A percentile compares a stretch with the other conserved stretches of the same genome.
phyloP scores from a whole-genome alignment of 1,140 invertebrate species.

The Platyura marginata region DNA sequence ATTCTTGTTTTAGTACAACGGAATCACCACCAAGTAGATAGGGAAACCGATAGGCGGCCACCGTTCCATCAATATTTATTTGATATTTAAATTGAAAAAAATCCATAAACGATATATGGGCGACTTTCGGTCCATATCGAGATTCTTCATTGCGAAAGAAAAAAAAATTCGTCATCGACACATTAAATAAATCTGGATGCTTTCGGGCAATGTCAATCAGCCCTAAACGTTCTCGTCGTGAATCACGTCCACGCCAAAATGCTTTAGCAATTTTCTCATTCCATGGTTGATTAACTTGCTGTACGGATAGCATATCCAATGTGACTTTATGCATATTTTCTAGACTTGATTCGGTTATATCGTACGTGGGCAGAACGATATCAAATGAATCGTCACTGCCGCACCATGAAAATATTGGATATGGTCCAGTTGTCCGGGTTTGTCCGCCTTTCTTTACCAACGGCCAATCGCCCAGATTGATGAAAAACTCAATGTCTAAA shows the following conservation, averaged over 20 bases:
- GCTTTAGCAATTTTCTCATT: constrained; percentile 50
- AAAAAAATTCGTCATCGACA: constrained; percentile 89
- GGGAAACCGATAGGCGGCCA: constrained; percentile 87
- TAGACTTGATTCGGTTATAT: constrained; percentile 78
- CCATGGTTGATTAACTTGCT: constrained; percentile 44
- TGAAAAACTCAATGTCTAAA: constrained; percentile 81
- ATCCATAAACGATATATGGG: constrained; percentile 79
- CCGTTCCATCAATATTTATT: constrained; percentile 87
- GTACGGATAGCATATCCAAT: constrained; percentile 76
- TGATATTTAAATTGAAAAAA: constrained; percentile 96
- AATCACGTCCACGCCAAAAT: constrained; percentile 88
- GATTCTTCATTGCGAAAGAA: constrained; percentile 77
- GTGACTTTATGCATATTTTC: constrained; percentile 83
- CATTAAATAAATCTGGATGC: constrained; percentile 73
- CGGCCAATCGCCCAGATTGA: constrained; percentile 94
- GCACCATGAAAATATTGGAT: constrained; percentile 95
- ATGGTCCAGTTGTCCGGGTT: constrained; percentile 23
- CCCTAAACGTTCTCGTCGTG: constrained; percentile 60
- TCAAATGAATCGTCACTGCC: constrained; percentile 68
- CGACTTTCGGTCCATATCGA: constrained; percentile 67
- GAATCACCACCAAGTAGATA: constrained; percentile 76
- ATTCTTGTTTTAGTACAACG: constrained; percentile 82
- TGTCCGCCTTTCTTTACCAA: constrained; percentile 35
- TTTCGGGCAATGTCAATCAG: constrained; percentile 61
- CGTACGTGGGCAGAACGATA: constrained; percentile 90